These are phyloP conservation scores for Amblyjoppa proteus DNA, from an alignment of 2,888 invertebrate species.

Conservation along the genomic window DNA sequence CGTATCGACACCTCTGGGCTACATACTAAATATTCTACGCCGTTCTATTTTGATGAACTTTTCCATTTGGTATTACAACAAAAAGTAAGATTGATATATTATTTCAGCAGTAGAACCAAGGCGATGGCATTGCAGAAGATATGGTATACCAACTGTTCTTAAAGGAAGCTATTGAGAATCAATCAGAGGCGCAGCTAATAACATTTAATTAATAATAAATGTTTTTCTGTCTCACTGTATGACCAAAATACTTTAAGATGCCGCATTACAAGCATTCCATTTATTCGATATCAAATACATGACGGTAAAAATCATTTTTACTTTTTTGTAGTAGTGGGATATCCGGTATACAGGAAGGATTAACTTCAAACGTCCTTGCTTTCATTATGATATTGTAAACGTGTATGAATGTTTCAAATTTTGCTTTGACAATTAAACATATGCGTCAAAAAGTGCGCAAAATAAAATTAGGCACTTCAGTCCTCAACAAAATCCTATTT, in stretches of 20 bases:
- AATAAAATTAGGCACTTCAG: constrained; percentile 31
- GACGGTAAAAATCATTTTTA: neutral
- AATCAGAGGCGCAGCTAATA: too few species aligned
- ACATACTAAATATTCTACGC: too few species aligned
- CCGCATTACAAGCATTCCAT: neutral
- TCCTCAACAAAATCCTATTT: constrained; percentile 41
- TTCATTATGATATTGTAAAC: neutral
- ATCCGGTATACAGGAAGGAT: neutral
- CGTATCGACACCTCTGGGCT: too few species aligned
- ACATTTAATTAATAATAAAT: too few species aligned
- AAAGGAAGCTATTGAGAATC: too few species aligned
- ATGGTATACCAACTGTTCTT: too few species aligned
- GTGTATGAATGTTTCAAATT: neutral
- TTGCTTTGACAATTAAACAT: neutral
- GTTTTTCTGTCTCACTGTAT: neutral
- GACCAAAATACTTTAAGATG: too few species aligned
- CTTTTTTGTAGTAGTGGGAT: neutral
- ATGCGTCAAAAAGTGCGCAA: constrained; percentile 1
- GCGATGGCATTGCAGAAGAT: too few species aligned
- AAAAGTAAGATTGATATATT: too few species aligned
- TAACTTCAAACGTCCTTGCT: neutral
- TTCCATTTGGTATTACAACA: too few species aligned
- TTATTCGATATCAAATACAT: neutral
- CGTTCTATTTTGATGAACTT: too few species aligned
- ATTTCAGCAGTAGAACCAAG: too few species aligned